Evolutionary conservation across 2,113 vertebrate genomes (phyloP).

Genomic region (Eolophus roseicapilla): DNA sequence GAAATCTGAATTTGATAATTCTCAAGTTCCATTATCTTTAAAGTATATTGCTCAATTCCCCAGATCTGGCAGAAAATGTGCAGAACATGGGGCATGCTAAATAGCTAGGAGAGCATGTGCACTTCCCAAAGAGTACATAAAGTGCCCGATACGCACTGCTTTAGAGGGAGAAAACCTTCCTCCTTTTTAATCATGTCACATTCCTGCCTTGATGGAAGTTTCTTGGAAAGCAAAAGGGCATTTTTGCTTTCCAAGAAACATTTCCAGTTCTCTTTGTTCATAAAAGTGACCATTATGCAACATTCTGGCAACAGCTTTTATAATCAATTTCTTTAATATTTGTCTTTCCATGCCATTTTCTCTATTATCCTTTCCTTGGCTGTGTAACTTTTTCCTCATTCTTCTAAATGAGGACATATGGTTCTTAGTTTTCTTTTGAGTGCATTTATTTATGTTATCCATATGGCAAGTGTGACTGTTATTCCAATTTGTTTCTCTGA

Average conservation of each 20-base stretch:
- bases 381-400: background rate
- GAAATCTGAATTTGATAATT: background rate
- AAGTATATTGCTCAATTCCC: background rate
- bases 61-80: background rate
- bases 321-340: background rate
- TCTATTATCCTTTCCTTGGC: background rate
- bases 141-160: background rate
- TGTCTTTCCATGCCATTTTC: background rate
- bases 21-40: background rate
- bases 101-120: background rate
- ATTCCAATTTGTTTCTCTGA: background rate
- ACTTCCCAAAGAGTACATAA: background rate
- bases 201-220: background rate
- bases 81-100: background rate
- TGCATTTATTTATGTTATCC: background rate
- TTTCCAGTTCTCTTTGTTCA: constrained; percentile 26
- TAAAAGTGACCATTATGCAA: background rate
- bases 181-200: background rate
- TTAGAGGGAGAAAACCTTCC: background rate
- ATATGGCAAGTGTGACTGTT: background rate
- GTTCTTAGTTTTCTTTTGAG: background rate
- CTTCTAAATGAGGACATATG: background rate
- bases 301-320: background rate
- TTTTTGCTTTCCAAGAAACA: background rate
- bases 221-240: constrained; percentile 31